Evolutionary conservation across 2,888 invertebrate species (phyloP), one percentile per base, ranked within the genome.

Genomic region (Protodeltote pygarga): DNA sequence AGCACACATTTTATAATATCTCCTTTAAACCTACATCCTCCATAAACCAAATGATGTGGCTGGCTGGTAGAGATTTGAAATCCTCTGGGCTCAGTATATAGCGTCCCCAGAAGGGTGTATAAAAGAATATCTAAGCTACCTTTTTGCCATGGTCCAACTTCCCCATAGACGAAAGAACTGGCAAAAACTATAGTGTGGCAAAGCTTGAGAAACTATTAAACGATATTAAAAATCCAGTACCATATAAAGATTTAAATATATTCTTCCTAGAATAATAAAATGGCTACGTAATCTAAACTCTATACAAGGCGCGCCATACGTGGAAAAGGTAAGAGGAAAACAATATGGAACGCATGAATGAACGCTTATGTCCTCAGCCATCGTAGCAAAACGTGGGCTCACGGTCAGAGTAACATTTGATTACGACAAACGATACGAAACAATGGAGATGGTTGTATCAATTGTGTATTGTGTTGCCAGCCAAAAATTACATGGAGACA

Each of bases 321-420:
- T 44, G 39, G 25, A 35, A 25, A 55, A 52, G 39, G 49, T 54
- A 65, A 65, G 65, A 75, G 73, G 70, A 70, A 77, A 73, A 75
- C 65, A 69, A 73, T 66, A 59, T 55, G 50, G 55, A 55, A 55
- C 68, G 71, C 74, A 74, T 78, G 77, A 77, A 71, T 67, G 73
- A 64, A 62, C 57, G 45, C 47, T 49, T 59, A 61, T 55, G 67
- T 71, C 50, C 49, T 52, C 55, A 51, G 25, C 20, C 20, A 9
- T n/a, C n/a, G n/a, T n/a, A n/a, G n/a, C n/a, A n/a, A 41, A 33
- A 73, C 72, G 79, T 79, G 77, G 79, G 78, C 70, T 73, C 75
- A 75, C 68, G 75, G 79, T 65, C 77, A 77, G 64, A 66, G 66
- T 67, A 51, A 41, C 35, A 51, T 63, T 63, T 49, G 59, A 58